phyloP scores from a whole-genome alignment of 2,888 invertebrate genomes.

The Acrobasis consociella region DNA sequence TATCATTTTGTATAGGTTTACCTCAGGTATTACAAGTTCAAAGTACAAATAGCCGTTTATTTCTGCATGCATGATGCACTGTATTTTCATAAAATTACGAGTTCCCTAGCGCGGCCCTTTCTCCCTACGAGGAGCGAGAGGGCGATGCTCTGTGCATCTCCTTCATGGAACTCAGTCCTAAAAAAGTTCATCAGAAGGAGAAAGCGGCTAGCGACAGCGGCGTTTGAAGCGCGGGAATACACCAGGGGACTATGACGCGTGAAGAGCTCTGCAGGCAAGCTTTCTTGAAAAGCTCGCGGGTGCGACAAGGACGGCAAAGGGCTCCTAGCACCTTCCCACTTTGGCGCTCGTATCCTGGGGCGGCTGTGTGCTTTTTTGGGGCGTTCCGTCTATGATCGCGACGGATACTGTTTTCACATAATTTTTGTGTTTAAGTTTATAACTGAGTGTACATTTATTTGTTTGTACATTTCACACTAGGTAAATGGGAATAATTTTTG shows the following conservation, averaged over 20 bases:
- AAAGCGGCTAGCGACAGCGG: conserved; percentile 81
- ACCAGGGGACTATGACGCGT: conserved; percentile 61
- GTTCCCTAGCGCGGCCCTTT: neutral
- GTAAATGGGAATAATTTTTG: too few species aligned
- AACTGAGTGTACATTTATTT: neutral
- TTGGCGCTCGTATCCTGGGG: conserved; percentile 40
- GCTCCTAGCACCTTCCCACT: conserved; percentile 47
- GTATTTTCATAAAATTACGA: too few species aligned
- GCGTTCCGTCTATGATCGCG: conserved; percentile 36
- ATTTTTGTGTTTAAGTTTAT: neutral
- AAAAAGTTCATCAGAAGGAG: conserved; percentile 70
- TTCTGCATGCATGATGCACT: neutral
- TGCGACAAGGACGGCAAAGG: conserved; percentile 57
- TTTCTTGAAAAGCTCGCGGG: conserved; percentile 61
- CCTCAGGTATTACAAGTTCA: neutral
- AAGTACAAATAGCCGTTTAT: neutral
- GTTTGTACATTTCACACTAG: too few species aligned
- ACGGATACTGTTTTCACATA: neutral
- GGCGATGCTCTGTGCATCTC: conserved; percentile 39
- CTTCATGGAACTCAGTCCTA: conserved; percentile 42
- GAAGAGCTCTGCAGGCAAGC: conserved; percentile 52
- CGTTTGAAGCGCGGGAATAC: conserved; percentile 75
- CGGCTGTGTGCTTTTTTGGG: conserved; percentile 44
- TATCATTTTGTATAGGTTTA: too few species aligned
- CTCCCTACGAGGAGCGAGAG: conserved; percentile 36